Conservation (phyloP, 1,140 invertebrate genomes). For the Nixonia krombeini region DNA sequence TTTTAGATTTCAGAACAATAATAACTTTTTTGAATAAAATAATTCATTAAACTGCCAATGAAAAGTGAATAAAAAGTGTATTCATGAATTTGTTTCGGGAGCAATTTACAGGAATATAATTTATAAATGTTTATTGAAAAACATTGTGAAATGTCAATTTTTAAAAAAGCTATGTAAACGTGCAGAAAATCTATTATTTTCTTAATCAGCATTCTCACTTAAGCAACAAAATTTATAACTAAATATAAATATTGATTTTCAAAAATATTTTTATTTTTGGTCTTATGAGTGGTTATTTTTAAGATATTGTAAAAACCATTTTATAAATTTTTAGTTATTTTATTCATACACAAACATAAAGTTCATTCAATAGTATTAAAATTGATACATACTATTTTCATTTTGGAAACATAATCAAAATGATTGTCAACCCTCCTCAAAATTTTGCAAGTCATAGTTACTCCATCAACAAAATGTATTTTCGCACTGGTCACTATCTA, state of each 20-base stretch:
- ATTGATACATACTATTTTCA: not conserved
- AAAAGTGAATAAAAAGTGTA: not conserved
- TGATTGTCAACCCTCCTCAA: conserved; percentile 22
- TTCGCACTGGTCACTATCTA: conserved; percentile 29
- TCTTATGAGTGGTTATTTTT: not conserved
- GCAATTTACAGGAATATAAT: too few species aligned
- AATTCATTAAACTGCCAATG: too few species aligned
- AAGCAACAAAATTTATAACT: not conserved
- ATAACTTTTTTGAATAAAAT: too few species aligned
- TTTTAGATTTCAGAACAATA: too few species aligned
- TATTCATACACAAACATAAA: too few species aligned
- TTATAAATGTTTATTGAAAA: too few species aligned
- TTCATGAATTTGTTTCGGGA: not conserved
- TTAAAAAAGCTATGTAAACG: too few species aligned
- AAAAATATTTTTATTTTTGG: not conserved
- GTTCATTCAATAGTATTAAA: too few species aligned
- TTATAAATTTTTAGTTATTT: not conserved
- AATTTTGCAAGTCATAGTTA: conserved; percentile 33
- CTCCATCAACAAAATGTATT: conserved; percentile 13
- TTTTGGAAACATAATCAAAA: not conserved
- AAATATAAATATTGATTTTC: not conserved
- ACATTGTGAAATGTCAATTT: too few species aligned
- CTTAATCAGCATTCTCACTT: too few species aligned
- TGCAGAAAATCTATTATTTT: too few species aligned
- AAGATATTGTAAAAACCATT: not conserved